Conservation (phyloP, 2,888 invertebrate species). For the Ecliptopera silaceata region DNA sequence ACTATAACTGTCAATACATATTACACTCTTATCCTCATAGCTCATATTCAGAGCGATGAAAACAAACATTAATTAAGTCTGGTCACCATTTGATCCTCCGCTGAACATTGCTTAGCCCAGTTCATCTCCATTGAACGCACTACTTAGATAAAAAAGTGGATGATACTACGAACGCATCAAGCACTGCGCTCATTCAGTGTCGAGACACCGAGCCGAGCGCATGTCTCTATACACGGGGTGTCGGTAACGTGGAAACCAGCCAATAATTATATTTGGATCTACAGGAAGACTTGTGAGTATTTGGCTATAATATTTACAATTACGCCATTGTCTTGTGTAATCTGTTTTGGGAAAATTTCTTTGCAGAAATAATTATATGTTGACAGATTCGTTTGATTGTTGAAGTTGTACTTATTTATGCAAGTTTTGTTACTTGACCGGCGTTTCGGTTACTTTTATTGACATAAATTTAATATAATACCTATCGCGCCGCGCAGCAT, state of each 20-base stretch:
- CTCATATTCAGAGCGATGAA: too few species aligned
- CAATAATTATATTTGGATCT: slow-evolving; percentile 34
- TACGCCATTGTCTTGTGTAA: not conserved
- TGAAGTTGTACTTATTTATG: too few species aligned
- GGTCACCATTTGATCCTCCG: not conserved
- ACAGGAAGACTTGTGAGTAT: slow-evolving; percentile 36
- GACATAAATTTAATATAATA: too few species aligned
- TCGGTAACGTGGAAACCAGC: slow-evolving; percentile 24
- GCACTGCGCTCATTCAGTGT: slow-evolving; percentile 7
- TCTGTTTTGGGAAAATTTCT: not conserved
- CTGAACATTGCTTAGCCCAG: not conserved
- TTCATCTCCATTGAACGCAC: not conserved
- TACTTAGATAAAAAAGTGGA: not conserved
- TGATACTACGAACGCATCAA: slow-evolving; percentile 6
- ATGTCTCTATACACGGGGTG: not conserved
- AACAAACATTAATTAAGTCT: not conserved
- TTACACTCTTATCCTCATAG: too few species aligned
- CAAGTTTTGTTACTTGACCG: too few species aligned
- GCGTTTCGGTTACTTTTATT: too few species aligned
- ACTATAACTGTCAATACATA: too few species aligned
- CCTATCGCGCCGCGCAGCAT: too few species aligned
- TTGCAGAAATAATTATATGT: too few species aligned
- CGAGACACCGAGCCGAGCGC: not conserved
- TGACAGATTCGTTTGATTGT: too few species aligned
- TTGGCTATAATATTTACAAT: slow-evolving; percentile 21